Evolutionary conservation across 2,113 vertebrate genomes (phyloP).

Genomic region (Rhea pennata): DNA sequence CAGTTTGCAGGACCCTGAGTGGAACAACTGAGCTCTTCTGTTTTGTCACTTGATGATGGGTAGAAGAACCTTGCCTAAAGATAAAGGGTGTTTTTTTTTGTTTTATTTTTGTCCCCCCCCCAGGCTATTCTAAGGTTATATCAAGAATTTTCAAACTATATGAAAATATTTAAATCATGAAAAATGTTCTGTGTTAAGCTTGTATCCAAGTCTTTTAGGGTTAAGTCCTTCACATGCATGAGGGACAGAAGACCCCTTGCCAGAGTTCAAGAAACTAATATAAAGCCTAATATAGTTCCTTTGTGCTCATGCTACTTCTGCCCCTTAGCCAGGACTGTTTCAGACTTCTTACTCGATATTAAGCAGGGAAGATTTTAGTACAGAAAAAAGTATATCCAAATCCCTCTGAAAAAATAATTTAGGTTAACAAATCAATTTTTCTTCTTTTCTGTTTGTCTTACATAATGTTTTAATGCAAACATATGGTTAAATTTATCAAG

Average conservation of each 20-base stretch:
- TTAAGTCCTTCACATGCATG: background rate
- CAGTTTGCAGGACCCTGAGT: background rate
- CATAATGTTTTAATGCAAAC: background rate
- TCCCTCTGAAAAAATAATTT: background rate
- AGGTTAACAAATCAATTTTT: background rate
- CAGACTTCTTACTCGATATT: background rate
- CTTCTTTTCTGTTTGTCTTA: constrained; percentile 12
- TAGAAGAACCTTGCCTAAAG: background rate
- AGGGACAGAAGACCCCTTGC: background rate
- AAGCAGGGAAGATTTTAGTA: background rate
- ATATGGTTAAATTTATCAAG: background rate
- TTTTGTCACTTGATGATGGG: background rate
- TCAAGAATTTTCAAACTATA: background rate
- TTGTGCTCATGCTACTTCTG: background rate
- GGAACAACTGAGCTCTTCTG: background rate
- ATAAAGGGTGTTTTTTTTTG: background rate
- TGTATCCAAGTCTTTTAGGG: background rate
- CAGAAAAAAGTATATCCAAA: background rate
- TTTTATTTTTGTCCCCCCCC: background rate
- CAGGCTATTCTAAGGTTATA: background rate
- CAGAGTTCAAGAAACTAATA: background rate
- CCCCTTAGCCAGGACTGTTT: background rate
- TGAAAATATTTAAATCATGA: background rate
- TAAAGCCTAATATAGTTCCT: background rate
- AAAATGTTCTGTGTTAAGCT: background rate